Conservation (phyloP, 2,888 invertebrate genomes). For the Spisula solida region DNA sequence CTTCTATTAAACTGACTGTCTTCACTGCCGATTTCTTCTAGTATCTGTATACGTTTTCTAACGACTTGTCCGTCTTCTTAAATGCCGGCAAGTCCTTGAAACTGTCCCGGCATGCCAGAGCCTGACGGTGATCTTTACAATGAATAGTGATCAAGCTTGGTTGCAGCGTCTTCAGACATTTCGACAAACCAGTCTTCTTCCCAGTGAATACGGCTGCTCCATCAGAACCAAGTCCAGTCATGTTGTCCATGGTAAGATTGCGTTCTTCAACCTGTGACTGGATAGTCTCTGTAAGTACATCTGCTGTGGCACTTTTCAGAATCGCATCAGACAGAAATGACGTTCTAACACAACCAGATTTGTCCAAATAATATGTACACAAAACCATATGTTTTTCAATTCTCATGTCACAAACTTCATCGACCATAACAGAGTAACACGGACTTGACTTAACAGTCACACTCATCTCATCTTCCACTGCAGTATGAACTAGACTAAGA, state of each 20-base stretch:
- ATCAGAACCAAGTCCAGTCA: slow-evolving; percentile 63
- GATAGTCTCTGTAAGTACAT: slow-evolving; percentile 41
- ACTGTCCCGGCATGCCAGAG: slow-evolving; percentile 56
- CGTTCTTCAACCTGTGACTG: slow-evolving; percentile 15
- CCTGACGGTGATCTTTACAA: slow-evolving; percentile 58
- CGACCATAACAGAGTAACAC: slow-evolving; percentile 54
- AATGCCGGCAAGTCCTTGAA: slow-evolving; percentile 15
- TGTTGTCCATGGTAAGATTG: slow-evolving; percentile 26
- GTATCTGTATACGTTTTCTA: slow-evolving; percentile 58
- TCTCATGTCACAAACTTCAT: slow-evolving; percentile 53
- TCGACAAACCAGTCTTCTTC: slow-evolving; percentile 54
- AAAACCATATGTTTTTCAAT: slow-evolving; percentile 44
- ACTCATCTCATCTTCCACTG: slow-evolving; percentile 25
- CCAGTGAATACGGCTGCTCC: slow-evolving; percentile 61
- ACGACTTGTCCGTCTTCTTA: slow-evolving; percentile 35
- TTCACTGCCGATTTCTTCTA: slow-evolving; percentile 57
- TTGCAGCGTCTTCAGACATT: slow-evolving; percentile 38
- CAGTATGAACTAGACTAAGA: slow-evolving; percentile 42
- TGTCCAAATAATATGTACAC: slow-evolving; percentile 13
- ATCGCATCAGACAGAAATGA: slow-evolving; percentile 43
- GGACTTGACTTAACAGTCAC: slow-evolving; percentile 35
- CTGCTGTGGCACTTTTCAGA: slow-evolving; percentile 56
- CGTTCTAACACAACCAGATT: slow-evolving; percentile 32
- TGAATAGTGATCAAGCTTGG: slow-evolving; percentile 48
- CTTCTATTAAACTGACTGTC: slow-evolving; percentile 56